phyloP scores from a whole-genome alignment of 1,140 invertebrate genomes.

The Drosophila persimilis region DNA sequence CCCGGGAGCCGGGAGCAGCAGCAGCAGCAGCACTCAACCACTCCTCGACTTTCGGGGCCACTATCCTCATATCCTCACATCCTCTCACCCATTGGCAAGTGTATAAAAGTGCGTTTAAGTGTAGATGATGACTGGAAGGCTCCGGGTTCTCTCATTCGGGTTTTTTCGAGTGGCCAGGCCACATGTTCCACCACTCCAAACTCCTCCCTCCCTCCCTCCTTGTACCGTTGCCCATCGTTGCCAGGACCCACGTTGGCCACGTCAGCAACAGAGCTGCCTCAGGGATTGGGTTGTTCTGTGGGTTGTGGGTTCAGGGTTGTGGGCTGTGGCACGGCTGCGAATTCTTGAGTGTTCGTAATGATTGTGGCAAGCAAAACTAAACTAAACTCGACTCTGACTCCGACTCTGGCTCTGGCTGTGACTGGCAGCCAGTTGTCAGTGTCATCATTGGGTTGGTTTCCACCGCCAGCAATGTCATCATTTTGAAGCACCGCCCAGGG shows the following conservation, averaged over 20 bases:
- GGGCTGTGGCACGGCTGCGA: slow-evolving; percentile 14
- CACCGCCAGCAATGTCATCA: slow-evolving; percentile 32
- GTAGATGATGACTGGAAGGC: slow-evolving; percentile 15
- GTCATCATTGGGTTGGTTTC: slow-evolving; percentile 28
- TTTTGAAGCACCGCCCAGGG: slow-evolving; percentile 71
- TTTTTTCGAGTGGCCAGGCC: slow-evolving; percentile 54
- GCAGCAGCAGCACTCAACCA: slow-evolving; percentile 16
- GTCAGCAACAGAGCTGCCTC: slow-evolving; percentile 52
- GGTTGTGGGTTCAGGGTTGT: background rate
- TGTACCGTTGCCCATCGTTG: too few relatives aligned
- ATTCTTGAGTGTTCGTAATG: slow-evolving; percentile 74
- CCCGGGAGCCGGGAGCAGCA: background rate
- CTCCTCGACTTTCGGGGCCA: slow-evolving; percentile 20
- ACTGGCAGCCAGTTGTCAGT: slow-evolving; percentile 51
- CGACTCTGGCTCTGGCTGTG: slow-evolving; percentile 3
- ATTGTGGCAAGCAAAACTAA: slow-evolving; percentile 72
- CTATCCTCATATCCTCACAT: background rate
- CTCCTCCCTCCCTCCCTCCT: too few relatives aligned
- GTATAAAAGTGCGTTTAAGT: slow-evolving; percentile 62
- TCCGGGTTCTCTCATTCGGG: slow-evolving; percentile 8
- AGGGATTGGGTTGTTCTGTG: too few relatives aligned
- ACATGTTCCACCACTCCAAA: background rate
- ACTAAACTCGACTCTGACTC: slow-evolving; percentile 40
- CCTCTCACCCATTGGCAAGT: slow-evolving; percentile 19
- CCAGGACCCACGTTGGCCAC: slow-evolving; percentile 12